Base-by-base conservation (phyloP, 2,113 vertebrate genomes). In the Solenodon paradoxus region DNA sequence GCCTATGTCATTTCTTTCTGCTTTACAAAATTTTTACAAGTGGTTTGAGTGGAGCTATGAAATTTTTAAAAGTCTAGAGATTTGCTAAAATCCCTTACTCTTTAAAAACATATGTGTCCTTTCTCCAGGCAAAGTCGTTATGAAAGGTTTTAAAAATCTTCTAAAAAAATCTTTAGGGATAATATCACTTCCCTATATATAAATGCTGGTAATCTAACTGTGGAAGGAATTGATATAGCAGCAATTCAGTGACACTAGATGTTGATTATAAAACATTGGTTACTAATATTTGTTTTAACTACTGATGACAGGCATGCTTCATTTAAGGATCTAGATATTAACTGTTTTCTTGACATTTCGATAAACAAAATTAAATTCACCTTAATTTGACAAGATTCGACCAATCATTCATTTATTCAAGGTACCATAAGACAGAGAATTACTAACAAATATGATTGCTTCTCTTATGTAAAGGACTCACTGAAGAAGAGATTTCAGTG, bases 281-380 rank as follows among this genome's bases (percentile, higher is more conserved):
- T 32, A 63, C 1, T 81, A 61, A 64, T 20, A 26, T 83, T 86
- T 66, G 20, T 82, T 94, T 92, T 87, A 94, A 96, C 78, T 90
- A 47, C 40, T 72, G 9, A 57, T 38, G 40, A 63, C 17, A 87
- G 28, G n/a, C 4, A 57, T 45, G 35, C 22, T 66, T 82, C 28
- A 87, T 72, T 64, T 90, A 88, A 84, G 26, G 38, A 47, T 68
- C 42, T 78, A 49, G 12, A 79, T 51, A 49, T 77, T 74, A 88
- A 59, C 9, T 64, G 38, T n/a, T 66, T 94, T 64, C 42, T 55
- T 80, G 47, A 7, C 4, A 66, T 57, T 94, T 77, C 61, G 63
- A 77, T 26, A 83, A 26, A 78, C 26, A 71, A 78, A 47, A 2
- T 13, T 51, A 89, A 72, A 82, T 38, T 57, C 47, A 66, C 64